These are phyloP conservation scores for Lagopus leucura DNA, from an alignment of 2,113 vertebrate species.

Conservation along the genomic window DNA sequence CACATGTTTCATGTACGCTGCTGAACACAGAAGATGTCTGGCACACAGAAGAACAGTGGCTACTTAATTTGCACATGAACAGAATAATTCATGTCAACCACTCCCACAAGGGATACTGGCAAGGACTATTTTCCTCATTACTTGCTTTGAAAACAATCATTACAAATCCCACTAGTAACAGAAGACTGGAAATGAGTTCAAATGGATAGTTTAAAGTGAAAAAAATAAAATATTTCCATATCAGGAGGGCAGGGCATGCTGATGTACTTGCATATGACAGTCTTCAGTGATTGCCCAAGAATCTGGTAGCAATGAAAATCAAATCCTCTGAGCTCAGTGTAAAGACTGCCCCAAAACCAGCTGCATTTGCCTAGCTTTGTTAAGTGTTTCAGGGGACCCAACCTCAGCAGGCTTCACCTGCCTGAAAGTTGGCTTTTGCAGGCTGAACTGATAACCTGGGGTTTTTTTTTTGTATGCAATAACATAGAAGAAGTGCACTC, in stretches of 20 bases:
- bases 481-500: neutral
- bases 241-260: neutral
- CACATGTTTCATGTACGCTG: neutral
- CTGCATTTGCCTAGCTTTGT: neutral
- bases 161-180: neutral
- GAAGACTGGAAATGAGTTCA: neutral
- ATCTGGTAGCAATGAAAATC: neutral
- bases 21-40: neutral
- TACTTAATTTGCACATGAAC: neutral
- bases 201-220: neutral
- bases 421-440: neutral
- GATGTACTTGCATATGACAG: neutral
- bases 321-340: neutral
- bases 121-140: slow-evolving; percentile 16
- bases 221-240: accelerated
- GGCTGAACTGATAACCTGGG: neutral
- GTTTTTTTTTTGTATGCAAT: neutral
- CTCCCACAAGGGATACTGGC: neutral
- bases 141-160: neutral
- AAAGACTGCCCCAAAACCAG: neutral
- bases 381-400: neutral
- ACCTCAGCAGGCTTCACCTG: neutral
- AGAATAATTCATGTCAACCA: slow-evolving; percentile 4
- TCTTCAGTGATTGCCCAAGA: neutral
- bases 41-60: neutral